Conservation (phyloP, 2,888 invertebrate genomes). For the Stegana nigrithorax region DNA sequence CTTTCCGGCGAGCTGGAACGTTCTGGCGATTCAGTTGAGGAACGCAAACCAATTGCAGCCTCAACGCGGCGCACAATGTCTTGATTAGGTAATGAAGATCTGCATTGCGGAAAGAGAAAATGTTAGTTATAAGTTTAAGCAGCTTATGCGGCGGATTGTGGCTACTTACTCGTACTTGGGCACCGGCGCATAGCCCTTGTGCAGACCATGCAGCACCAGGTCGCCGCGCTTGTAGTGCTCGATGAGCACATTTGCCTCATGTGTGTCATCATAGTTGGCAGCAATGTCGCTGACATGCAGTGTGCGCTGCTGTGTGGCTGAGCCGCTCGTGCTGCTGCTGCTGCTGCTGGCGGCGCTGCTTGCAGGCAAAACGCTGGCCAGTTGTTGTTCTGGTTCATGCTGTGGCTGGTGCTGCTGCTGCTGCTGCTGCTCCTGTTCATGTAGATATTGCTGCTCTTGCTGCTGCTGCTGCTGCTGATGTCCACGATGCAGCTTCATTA, state of each 20-base stretch:
- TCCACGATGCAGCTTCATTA: slow-evolving; percentile 54
- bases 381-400: slow-evolving; percentile 31
- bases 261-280: slow-evolving; percentile 52
- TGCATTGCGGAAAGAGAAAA: slow-evolving; percentile 27
- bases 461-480: slow-evolving; percentile 41
- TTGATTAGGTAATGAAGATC: slow-evolving; percentile 59
- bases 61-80: slow-evolving; percentile 74
- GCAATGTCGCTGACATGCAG: slow-evolving; percentile 51
- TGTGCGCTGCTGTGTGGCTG: too few relatives aligned
- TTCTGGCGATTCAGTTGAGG: slow-evolving; percentile 69
- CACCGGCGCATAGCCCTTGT: slow-evolving; percentile 65
- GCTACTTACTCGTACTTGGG: slow-evolving; percentile 67
- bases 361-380: slow-evolving; percentile 15
- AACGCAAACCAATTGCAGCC: slow-evolving; percentile 71
- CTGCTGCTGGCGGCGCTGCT: not conserved
- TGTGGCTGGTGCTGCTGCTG: slow-evolving; percentile 10
- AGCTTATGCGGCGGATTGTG: not conserved
- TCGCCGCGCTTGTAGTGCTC: slow-evolving; percentile 63
- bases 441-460: slow-evolving; percentile 26
- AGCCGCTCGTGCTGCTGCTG: slow-evolving; percentile 28
- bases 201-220: slow-evolving; percentile 53
- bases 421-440: slow-evolving; percentile 8
- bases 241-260: slow-evolving; percentile 57
- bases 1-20: slow-evolving; percentile 72
- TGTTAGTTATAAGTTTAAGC: not conserved